Conservation (phyloP, 2,113 vertebrate genomes). For the Mustela nigripes region DNA sequence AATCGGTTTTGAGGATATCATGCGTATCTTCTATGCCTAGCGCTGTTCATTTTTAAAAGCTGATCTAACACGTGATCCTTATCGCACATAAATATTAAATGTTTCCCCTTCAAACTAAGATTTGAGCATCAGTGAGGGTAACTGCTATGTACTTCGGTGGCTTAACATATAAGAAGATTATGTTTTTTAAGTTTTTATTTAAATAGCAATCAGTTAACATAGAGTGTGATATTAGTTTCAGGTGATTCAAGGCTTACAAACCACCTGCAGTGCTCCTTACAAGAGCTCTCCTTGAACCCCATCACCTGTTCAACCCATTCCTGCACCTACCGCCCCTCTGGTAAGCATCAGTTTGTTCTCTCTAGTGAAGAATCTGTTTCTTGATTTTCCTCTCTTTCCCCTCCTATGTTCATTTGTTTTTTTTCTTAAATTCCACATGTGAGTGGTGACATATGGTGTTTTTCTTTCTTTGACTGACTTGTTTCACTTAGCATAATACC, state of each 20-base stretch:
- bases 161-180: neutral
- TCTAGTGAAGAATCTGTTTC: neutral
- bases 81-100: neutral
- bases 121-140: neutral
- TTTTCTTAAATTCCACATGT: neutral
- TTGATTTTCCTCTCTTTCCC: neutral
- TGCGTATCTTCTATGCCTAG: neutral
- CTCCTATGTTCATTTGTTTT: neutral
- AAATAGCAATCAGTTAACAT: neutral
- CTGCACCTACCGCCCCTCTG: neutral
- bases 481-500: neutral
- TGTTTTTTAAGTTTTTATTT: neutral
- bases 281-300: neutral
- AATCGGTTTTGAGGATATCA: neutral
- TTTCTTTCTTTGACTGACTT: neutral
- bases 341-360: neutral
- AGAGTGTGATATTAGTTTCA: neutral
- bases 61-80: neutral
- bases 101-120: neutral
- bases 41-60: constrained; percentile 9
- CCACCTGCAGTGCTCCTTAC: neutral
- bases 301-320: neutral
- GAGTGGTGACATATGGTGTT: neutral
- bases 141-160: neutral
- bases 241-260: neutral